phyloP scores from a whole-genome alignment of 35 echinoderm and acorn worm genomes.

The Heliocidaris erythrogramma region DNA sequence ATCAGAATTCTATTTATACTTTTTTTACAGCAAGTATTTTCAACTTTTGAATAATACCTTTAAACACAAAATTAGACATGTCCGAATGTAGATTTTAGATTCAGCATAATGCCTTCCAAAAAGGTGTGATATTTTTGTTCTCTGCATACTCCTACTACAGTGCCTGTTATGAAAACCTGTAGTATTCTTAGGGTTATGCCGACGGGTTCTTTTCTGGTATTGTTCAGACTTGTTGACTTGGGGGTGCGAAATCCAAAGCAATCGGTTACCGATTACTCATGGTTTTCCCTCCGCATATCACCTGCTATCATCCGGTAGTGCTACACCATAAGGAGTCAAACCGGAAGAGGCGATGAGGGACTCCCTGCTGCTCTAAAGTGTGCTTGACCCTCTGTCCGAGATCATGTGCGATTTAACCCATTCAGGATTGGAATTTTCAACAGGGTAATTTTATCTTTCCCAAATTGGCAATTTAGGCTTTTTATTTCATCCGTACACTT shows the following conservation, averaged over 20 bases:
- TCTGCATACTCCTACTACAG: neutral
- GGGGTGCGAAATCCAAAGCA: neutral
- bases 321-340: neutral
- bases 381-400: neutral
- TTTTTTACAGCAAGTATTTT: neutral
- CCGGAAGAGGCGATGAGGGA: neutral
- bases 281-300: neutral
- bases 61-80: neutral
- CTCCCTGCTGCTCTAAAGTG: neutral
- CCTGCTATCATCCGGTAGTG: constrained; percentile 5
- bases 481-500: neutral
- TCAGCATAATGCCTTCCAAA: neutral
- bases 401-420: neutral
- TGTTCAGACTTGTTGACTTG: neutral
- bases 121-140: neutral
- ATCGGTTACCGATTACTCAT: neutral
- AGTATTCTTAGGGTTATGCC: neutral
- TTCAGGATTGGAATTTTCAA: neutral
- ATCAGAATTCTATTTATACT: neutral
- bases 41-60: neutral
- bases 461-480: neutral
- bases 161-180: neutral
- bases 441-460: neutral
- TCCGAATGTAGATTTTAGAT: neutral
- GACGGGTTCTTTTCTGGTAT: neutral